Evolutionary conservation across 1,140 invertebrate genomes (phyloP), one percentile per base, ranked within the genome.

Genomic region (Hyposmocoma kahamanoa): DNA sequence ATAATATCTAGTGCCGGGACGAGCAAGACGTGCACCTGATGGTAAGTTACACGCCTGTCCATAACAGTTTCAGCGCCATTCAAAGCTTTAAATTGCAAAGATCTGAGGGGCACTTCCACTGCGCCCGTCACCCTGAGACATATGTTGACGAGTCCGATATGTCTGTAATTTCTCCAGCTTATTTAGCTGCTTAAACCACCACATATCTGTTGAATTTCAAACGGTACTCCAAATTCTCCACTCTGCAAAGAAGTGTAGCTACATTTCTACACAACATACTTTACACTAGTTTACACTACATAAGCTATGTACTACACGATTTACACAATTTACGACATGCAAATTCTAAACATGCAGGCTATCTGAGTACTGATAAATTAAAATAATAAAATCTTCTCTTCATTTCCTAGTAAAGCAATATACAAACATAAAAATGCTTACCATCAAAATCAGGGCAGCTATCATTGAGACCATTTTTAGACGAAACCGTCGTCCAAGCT

Each of bases 201-300:
- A 20, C 13, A 22, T 15, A 6, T 15, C 4, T 36, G 22, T 48
- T 41, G 24, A 21, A 34, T 9, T 48, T 48, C 28, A 1, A 11
- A 10, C 10, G 44, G 11, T 46, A 22, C 36, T 46, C 44, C 13
- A 28, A 46, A 19, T 46, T 17, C 30, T 22, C 26, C 13, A 21
- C 34, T 10, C 9, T 48, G 36, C 3, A 39, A 18, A 34, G 46
- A 17, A 18, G 24, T n/a, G 34, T 8, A 6, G 22, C 34, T 4
- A 41, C 39, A 28, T 3, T 39, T 2, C 19, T 48, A 0, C 46
- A 13, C 18, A 26, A 18, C 6, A 15, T n/a, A 15, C 19, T 13
- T n/a, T 6, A 34, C 22, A 11, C 26, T 21, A 19, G 34, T 6
- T 24, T 10, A 6, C 32, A 46, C n/a, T 6, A 10, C 5, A 46